These are phyloP conservation scores for Chromoteleia sp. DNA, from an alignment of 2,888 invertebrate genomes.

Conservation along the genomic window DNA sequence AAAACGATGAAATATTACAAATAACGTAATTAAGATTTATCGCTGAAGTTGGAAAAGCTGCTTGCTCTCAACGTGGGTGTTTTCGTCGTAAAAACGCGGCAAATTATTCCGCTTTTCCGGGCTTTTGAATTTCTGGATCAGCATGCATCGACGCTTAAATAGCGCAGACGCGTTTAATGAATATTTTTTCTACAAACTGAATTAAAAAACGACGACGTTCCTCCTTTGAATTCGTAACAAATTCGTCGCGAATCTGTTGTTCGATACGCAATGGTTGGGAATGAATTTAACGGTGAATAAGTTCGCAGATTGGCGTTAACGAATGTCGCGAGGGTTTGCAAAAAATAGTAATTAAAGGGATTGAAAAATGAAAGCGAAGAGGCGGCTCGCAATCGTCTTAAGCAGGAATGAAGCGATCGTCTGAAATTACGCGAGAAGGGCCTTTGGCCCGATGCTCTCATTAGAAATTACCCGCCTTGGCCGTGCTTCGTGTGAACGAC, in stretches of 20 bases:
- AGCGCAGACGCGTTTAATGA: constrained; percentile 17
- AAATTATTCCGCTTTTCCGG: constrained; percentile 25
- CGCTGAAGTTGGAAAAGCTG: neutral
- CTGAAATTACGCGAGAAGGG: constrained; percentile 59
- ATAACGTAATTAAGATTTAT: neutral
- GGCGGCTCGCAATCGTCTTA: constrained; percentile 33
- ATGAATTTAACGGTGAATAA: constrained; percentile 23
- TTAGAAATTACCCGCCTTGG: constrained; percentile 60
- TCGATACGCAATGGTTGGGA: too few relatives aligned
- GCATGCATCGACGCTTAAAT: constrained; percentile 25
- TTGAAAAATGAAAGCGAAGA: neutral
- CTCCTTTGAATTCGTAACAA: constrained; percentile 19
- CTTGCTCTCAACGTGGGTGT: neutral
- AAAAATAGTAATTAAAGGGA: neutral
- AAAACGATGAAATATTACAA: too few relatives aligned
- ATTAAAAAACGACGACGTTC: constrained; percentile 35
- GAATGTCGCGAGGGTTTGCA: neutral
- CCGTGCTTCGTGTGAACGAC: constrained; percentile 61
- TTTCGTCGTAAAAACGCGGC: neutral
- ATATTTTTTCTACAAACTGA: constrained; percentile 26
- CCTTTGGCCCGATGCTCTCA: constrained; percentile 64
- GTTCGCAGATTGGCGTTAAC: neutral
- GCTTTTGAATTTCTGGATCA: constrained; percentile 37
- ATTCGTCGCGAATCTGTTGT: neutral
- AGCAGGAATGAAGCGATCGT: constrained; percentile 49